Evolutionary conservation across 2,113 vertebrate species (phyloP), one percentile per base, ranked within the genome.

Genomic region (Actinemys pallida): DNA sequence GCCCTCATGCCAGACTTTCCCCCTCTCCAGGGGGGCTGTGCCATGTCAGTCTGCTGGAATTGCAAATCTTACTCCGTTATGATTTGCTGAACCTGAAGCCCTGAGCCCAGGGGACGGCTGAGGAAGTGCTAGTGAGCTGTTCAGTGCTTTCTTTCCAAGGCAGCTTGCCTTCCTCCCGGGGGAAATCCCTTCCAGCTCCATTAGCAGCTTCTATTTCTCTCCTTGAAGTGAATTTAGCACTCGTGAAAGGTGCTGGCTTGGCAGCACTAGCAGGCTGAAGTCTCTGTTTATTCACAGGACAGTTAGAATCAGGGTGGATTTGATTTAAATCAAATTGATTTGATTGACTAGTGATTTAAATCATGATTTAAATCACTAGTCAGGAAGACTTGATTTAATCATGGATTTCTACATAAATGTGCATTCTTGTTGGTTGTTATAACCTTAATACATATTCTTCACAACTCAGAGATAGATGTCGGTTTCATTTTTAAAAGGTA

Each of bases 181-280:
- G 31, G 13, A 57, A 54, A 54, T 54, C n/a, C 0, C 76, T 53
- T 42, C 0, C 88, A 6, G 19, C 87, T 90, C 93, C 94, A 89
- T 97, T 92, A 95, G 94, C 95, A 87, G 83, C 95, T 94, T 62
- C 84, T 88, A 8, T 54, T 31, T 81, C 78, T 86, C 6, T 42
- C 80, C 91, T 35, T 24, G 82, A 4, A 3, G 25, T 0, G 88
- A 53, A 4, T 1, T 56, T 2, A 27, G 13, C 25, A 0, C 52
- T 39, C 19, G 20, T 54, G 80, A 0, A 49, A 65, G 75, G 53
- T 79, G 93, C 1, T 25, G 2, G 0, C 0, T 5, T 7, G 79
- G 31, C 62, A 49, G 19, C 39, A 8, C 82, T 1, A 0, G 84
- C 20, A 8, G 84, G 86, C 78, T 20, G 90, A 31, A 69, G 62